Evolutionary conservation across 2,113 vertebrate species (phyloP).

Genomic region (Peromyscus polionotus): DNA sequence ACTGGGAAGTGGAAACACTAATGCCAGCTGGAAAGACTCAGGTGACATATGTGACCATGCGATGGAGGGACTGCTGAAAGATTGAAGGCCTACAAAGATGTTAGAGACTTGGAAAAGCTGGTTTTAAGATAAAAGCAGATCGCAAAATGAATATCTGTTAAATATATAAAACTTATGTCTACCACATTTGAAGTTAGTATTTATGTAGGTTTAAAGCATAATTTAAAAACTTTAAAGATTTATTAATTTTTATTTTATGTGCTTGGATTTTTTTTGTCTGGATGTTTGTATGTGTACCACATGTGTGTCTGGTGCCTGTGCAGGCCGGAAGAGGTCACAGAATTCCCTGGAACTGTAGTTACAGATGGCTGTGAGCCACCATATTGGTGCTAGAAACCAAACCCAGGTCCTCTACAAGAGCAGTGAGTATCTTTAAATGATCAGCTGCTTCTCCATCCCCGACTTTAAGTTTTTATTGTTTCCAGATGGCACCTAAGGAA

Average conservation of each 20-base stretch:
- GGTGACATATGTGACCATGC: not conserved
- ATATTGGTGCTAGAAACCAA: not conserved
- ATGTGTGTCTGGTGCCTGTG: not conserved
- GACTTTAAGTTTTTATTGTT: not conserved
- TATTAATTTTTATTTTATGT: not conserved
- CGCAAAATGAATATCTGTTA: slow-evolving; percentile 31
- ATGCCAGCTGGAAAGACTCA: not conserved
- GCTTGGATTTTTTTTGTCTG: not conserved
- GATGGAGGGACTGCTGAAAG: not conserved
- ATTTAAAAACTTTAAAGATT: not conserved
- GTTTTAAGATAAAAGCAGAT: slow-evolving; percentile 19
- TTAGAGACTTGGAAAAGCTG: not conserved
- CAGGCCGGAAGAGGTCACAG: not conserved
- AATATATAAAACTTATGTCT: slow-evolving; percentile 22
- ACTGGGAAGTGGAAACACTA: not conserved
- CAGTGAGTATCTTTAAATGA: not conserved
- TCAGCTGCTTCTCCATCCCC: not conserved
- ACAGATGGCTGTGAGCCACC: not conserved
- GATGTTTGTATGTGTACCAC: not conserved
- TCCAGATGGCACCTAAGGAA: not conserved
- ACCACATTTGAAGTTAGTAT: slow-evolving; percentile 15
- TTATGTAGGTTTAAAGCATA: not conserved
- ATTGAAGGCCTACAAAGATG: not conserved
- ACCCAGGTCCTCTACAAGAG: not conserved
- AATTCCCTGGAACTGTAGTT: not conserved